A percentile compares a stretch with the other conserved stretches of the same genome.
phyloP scores from a whole-genome alignment of 1,140 invertebrate species.

The Zaprionus kolodkinae region DNA sequence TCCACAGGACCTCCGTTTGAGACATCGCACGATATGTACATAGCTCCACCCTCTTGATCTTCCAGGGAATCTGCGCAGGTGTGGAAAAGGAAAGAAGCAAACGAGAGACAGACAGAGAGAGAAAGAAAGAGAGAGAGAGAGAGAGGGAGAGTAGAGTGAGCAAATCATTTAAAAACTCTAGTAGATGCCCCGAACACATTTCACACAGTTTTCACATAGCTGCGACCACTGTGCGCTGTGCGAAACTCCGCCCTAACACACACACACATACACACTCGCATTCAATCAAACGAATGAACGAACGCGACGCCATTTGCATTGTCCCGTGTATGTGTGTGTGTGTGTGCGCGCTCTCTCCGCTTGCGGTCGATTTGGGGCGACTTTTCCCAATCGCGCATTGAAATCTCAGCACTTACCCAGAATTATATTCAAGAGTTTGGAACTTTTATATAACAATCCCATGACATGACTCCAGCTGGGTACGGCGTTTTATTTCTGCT shows the following conservation, averaged over 20 bases:
- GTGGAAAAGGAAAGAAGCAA: slow-evolving; percentile 9
- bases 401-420: slow-evolving; percentile 72
- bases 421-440: slow-evolving; percentile 84
- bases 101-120: no score
- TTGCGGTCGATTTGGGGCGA: slow-evolving; percentile 10
- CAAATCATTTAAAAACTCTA: slow-evolving; percentile 7
- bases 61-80: slow-evolving; percentile 84
- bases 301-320: slow-evolving; percentile 70
- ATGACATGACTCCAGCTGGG: slow-evolving; percentile 82
- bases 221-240: slow-evolving; percentile 63
- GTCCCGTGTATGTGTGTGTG: slow-evolving; percentile 7
- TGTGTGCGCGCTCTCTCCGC: background rate
- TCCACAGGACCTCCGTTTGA: slow-evolving; percentile 84
- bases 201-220: slow-evolving; percentile 4
- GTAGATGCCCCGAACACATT: slow-evolving; percentile 37
- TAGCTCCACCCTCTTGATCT: slow-evolving; percentile 85
- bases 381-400: slow-evolving; percentile 20
- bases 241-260: slow-evolving; percentile 63
- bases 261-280: slow-evolving; percentile 24
- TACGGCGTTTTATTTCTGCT: slow-evolving; percentile 71
- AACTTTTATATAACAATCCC: slow-evolving; percentile 84
- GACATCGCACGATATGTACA: slow-evolving; percentile 85
- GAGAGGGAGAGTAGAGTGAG: background rate
- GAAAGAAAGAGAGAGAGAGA: background rate
- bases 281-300: slow-evolving; percentile 18